These are phyloP conservation scores for Antedon mediterranea DNA, from an alignment of 53 echinoderm and acorn worm species.

Conservation along the genomic window DNA sequence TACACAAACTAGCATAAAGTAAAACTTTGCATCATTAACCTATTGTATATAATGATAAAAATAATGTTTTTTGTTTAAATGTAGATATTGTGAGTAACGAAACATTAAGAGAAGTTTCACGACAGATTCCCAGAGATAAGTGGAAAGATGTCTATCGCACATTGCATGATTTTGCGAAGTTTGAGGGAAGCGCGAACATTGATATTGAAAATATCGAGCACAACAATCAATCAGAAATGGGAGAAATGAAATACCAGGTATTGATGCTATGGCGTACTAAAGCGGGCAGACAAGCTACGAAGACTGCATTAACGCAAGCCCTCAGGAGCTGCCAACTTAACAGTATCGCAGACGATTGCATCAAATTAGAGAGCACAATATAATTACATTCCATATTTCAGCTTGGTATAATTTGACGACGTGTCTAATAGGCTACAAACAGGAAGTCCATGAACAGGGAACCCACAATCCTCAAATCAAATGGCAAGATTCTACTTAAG, in stretches of 20 bases:
- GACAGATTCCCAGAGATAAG: neutral
- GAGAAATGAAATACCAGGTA: neutral
- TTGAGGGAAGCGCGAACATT: neutral
- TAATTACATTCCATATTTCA: too few species aligned
- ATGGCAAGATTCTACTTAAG: too few species aligned
- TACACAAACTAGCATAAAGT: too few species aligned
- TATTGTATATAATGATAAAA: too few species aligned
- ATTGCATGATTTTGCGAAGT: neutral
- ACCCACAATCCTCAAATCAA: too few species aligned
- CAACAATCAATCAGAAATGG: neutral
- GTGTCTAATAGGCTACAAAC: too few species aligned
- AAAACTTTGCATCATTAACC: too few species aligned
- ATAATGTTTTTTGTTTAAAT: too few species aligned
- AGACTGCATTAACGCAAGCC: neutral
- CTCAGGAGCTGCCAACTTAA: neutral
- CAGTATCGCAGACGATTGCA: neutral
- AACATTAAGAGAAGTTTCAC: neutral
- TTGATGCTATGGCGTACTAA: neutral
- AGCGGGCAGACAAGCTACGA: neutral
- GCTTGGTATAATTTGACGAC: too few species aligned
- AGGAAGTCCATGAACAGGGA: too few species aligned
- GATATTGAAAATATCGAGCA: neutral
- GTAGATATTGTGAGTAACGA: neutral
- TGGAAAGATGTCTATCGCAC: neutral
- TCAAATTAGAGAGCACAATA: too few species aligned